phyloP scores from a whole-genome alignment of 2,113 vertebrate species.

The Corythoichthys haematopterus region DNA sequence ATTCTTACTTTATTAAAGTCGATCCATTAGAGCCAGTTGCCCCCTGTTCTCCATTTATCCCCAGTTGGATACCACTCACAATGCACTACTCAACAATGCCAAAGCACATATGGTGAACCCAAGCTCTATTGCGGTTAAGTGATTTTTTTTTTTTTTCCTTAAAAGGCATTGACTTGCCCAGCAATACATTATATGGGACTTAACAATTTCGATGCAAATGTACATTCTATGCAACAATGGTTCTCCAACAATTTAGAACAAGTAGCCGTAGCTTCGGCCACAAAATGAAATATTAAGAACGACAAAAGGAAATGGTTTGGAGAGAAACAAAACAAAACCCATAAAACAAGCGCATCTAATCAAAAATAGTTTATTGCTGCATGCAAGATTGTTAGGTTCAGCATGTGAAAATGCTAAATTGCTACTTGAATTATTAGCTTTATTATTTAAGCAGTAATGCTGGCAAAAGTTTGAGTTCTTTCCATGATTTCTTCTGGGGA shows the following conservation, averaged over 20 bases:
- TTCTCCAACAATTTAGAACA: background rate
- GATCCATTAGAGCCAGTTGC: background rate
- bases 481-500: background rate
- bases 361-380: background rate
- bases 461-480: background rate
- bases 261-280: background rate
- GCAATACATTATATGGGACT: background rate
- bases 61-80: background rate
- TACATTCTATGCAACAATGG: background rate
- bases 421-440: background rate
- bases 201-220: background rate
- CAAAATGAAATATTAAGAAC: background rate
- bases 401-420: background rate
- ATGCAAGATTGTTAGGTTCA: background rate
- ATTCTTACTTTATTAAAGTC: slow-evolving; percentile 4
- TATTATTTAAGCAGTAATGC: background rate
- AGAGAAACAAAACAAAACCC: background rate
- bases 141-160: too few species aligned
- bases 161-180: background rate
- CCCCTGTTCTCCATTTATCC: background rate
- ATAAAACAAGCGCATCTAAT: slow-evolving; percentile 19
- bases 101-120: background rate
- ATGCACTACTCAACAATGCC: background rate
- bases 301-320: background rate
- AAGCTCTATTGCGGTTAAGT: background rate